Conservation (phyloP, 2,113 vertebrate species). For the Zosterops borbonicus region DNA sequence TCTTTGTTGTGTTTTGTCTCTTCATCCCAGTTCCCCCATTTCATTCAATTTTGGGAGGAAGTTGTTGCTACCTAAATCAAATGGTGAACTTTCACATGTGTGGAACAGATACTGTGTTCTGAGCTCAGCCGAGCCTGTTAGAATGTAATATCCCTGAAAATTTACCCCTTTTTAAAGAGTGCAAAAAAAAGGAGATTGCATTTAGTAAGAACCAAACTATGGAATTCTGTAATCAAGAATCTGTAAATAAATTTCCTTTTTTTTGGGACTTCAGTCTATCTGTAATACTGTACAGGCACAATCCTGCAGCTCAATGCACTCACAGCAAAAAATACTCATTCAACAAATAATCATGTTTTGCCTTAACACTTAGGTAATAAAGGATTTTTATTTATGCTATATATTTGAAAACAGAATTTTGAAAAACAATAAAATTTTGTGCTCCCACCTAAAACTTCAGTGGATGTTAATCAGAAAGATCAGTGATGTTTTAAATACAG, state of each 20-base stretch:
- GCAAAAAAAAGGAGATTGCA: not conserved
- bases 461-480: not conserved
- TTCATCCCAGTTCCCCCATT: not conserved
- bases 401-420: not conserved
- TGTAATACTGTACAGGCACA: not conserved
- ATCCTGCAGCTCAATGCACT: not conserved
- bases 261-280: not conserved
- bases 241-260: not conserved
- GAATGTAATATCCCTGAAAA: not conserved
- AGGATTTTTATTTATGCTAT: not conserved
- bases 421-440: not conserved
- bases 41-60: not conserved
- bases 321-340: not conserved
- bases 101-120: not conserved
- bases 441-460: not conserved
- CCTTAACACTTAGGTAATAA: not conserved
- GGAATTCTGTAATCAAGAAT: not conserved
- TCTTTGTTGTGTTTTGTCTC: not conserved
- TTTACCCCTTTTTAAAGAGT: not conserved
- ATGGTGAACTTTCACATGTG: not conserved
- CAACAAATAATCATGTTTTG: not conserved
- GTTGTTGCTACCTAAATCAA: not conserved
- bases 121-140: not conserved
- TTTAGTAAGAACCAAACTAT: not conserved
- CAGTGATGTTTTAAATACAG: not conserved